Evolutionary conservation across 2,888 invertebrate genomes (phyloP), one percentile per base, ranked within the genome.

Genomic region (Germaria angustata): DNA sequence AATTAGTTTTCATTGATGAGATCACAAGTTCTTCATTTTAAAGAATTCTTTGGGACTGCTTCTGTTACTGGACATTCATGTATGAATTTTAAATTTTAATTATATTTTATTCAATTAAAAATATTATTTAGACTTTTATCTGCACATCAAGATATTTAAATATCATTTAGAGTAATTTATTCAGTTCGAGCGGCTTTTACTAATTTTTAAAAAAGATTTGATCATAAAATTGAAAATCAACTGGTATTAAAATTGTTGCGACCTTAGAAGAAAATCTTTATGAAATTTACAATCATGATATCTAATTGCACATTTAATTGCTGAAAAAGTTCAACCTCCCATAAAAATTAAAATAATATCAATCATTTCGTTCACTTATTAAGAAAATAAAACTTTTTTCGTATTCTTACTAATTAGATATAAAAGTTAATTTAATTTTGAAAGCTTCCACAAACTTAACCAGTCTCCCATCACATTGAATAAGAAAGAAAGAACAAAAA

Each of bases 341-440:
- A 46, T 20, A 6, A 57, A 36, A 59, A 71, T 24, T 71, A 59
- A 59, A 71, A 71, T 17, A 49, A 15, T 36, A 63, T 53, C 63
- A 73, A 63, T 73, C 53, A 73, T 63, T 53, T 63, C 20, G 7
- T 41, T 68, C 8, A 15, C 49, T n/a, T 13, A 53, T 28, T n/a
- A 28, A 49, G 20, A n/a, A n/a, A 20, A 8, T n/a, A 68, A 39
- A 41, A 51, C 13, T 51, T 11, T 36, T 75, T 63, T 36, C 28
- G 20, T 24, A 75, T 53, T 49, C 49, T n/a, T 65, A 65, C 59
- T 77, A 77, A 59, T 68, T 80, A 46, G 75, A 73, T 63, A 57
- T 57, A 24, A 63, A 65, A 36, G 41, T 44, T 11, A 51, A 61
- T 51, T 15, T 61, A 17, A 63, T 63, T 61, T 73, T n/a, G 28